Conservation (phyloP, 2,888 invertebrate genomes). For the Ctena decussata region DNA sequence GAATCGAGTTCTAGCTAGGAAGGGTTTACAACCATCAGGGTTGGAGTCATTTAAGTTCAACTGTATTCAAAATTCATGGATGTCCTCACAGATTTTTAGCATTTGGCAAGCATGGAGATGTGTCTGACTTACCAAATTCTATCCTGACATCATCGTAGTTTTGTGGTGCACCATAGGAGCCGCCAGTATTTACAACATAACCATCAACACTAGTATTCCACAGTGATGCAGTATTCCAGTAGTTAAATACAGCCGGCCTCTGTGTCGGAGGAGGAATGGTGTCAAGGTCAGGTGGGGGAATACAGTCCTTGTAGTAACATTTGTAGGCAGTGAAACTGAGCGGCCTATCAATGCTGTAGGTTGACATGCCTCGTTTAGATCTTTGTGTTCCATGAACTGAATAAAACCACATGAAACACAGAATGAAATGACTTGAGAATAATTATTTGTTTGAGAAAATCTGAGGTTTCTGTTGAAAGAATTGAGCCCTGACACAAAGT, state of each 20-base stretch:
- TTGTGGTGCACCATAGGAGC: constrained; percentile 64
- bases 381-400: constrained; percentile 55
- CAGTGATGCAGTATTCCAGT: constrained; percentile 66
- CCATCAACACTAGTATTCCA: constrained; percentile 67
- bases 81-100: no score
- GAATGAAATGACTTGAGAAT: no score
- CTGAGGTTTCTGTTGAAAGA: no score
- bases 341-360: constrained; percentile 33
- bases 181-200: constrained; percentile 64
- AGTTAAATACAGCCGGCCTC: constrained; percentile 51
- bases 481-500: no score
- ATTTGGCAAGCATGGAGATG: no score
- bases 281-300: constrained; percentile 77
- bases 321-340: constrained; percentile 45
- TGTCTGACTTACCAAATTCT: constrained; percentile 26
- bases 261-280: constrained; percentile 57
- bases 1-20: no score
- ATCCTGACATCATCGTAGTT: constrained; percentile 72
- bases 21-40: no score
- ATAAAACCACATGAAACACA: no score
- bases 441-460: no score
- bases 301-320: constrained; percentile 80
- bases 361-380: constrained; percentile 18
- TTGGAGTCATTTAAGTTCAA: no score
- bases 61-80: no score